These are phyloP conservation scores for Pilophorus perplexus DNA, from an alignment of 2,888 invertebrate species.

Conservation along the genomic window DNA sequence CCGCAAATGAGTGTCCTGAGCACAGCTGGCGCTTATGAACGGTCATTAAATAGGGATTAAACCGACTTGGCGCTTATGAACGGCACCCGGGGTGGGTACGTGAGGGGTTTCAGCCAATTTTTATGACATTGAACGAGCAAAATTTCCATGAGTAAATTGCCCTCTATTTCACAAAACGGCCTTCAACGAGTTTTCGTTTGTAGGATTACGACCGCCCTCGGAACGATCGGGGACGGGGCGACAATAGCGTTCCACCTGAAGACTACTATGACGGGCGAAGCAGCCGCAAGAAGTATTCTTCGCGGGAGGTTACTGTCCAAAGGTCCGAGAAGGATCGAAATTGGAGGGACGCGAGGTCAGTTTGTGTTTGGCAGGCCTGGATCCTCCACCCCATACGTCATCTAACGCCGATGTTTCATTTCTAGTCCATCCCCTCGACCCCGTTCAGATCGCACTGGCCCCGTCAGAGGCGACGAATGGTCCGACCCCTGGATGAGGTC, in stretches of 20 bases:
- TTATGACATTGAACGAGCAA: too few species aligned
- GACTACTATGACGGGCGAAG: constrained; percentile 42
- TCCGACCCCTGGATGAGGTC: constrained; percentile 91
- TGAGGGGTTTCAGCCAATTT: too few species aligned
- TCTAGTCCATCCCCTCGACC: constrained; percentile 41
- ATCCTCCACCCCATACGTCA: neutral
- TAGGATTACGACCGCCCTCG: constrained; percentile 15
- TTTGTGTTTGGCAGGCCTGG: neutral
- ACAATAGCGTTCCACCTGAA: constrained; percentile 39
- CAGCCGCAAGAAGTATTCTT: constrained; percentile 53
- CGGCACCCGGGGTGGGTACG: too few species aligned
- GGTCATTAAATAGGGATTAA: too few species aligned
- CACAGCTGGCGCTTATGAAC: too few species aligned
- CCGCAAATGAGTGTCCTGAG: too few species aligned
- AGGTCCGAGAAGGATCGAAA: constrained; percentile 54
- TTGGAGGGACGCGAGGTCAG: constrained; percentile 27
- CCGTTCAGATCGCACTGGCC: constrained; percentile 36
- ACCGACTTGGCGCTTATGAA: too few species aligned
- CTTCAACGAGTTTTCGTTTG: neutral
- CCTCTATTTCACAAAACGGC: too few species aligned
- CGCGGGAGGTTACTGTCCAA: constrained; percentile 74
- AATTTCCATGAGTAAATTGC: too few species aligned
- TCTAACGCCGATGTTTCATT: neutral
- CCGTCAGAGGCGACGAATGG: constrained; percentile 74
- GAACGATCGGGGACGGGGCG: constrained; percentile 25